Conservation (phyloP, 1,140 invertebrate species). For the Aculops lycopersici region DNA sequence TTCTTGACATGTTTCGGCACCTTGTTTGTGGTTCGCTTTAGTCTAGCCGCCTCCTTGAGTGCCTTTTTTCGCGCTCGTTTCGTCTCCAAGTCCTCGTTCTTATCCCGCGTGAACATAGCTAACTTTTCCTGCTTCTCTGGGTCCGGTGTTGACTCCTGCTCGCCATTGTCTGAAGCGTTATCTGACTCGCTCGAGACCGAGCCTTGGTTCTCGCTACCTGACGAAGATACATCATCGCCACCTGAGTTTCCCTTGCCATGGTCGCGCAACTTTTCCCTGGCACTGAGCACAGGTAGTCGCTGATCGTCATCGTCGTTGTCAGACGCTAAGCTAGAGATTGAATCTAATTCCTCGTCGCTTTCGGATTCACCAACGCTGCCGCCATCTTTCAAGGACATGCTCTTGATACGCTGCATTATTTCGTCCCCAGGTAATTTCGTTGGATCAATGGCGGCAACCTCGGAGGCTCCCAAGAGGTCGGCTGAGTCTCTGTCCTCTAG, state of each 20-base stretch:
- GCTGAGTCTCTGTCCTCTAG: slow-evolving; percentile 15
- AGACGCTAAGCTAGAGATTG: background rate
- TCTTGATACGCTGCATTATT: background rate
- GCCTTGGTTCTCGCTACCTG: slow-evolving; percentile 11
- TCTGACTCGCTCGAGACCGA: slow-evolving; percentile 18
- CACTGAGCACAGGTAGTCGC: background rate
- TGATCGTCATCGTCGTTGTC: background rate
- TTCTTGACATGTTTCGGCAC: slow-evolving; percentile 88
- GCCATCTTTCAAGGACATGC: background rate
- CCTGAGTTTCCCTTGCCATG: background rate
- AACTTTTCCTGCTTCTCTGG: slow-evolving; percentile 1
- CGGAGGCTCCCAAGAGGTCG: background rate
- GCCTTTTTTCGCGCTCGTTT: slow-evolving; percentile 47
- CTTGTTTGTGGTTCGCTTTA: slow-evolving; percentile 72
- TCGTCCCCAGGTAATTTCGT: background rate
- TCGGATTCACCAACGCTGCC: background rate
- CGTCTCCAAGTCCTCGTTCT: slow-evolving; percentile 47
- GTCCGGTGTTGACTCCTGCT: slow-evolving; percentile 9
- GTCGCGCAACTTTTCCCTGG: background rate
- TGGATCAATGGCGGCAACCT: background rate
- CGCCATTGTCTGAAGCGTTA: slow-evolving; percentile 22
- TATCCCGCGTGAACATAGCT: slow-evolving; percentile 32
- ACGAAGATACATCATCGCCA: slow-evolving; percentile 17
- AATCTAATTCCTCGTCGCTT: background rate
- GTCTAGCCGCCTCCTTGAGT: slow-evolving; percentile 50